Conservation (phyloP, 2,113 vertebrate species). For the Cyprinus carpio region DNA sequence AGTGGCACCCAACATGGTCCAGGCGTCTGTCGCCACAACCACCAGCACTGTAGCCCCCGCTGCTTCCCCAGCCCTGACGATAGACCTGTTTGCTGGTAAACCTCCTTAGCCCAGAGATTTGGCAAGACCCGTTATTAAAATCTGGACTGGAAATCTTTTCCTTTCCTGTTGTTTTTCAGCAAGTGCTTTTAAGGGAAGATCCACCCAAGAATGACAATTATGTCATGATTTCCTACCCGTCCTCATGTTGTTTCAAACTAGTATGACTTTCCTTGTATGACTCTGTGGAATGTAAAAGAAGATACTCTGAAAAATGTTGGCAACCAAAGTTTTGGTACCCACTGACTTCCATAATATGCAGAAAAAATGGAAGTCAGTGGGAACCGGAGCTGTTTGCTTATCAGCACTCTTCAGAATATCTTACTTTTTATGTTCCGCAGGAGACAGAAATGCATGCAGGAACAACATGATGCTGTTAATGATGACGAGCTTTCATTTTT, state of each 20-base stretch:
- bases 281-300: not conserved
- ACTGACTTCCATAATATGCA: too few relatives aligned
- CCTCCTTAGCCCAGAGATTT: slow-evolving; percentile 21
- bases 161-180: not conserved
- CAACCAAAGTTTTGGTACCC: not conserved
- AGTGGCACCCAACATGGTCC: slow-evolving; percentile 58
- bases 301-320: not conserved
- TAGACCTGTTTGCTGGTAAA: slow-evolving; percentile 99
- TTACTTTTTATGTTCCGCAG: too few relatives aligned
- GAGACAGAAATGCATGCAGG: too few relatives aligned
- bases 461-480: too few relatives aligned
- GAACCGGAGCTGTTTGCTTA: too few relatives aligned
- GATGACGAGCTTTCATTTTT: not conserved
- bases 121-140: not conserved
- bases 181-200: not conserved
- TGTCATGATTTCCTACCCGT: not conserved
- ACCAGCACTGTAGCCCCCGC: slow-evolving; percentile 83
- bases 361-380: too few relatives aligned
- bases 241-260: not conserved
- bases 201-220: not conserved
- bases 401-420: too few relatives aligned
- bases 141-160: not conserved
- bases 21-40: slow-evolving; percentile 74
- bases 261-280: not conserved
- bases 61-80: slow-evolving; percentile 75